Conservation (phyloP, 37 sponge, comb jelly and placozoan species). For the Aphrocallistes beatrix region DNA sequence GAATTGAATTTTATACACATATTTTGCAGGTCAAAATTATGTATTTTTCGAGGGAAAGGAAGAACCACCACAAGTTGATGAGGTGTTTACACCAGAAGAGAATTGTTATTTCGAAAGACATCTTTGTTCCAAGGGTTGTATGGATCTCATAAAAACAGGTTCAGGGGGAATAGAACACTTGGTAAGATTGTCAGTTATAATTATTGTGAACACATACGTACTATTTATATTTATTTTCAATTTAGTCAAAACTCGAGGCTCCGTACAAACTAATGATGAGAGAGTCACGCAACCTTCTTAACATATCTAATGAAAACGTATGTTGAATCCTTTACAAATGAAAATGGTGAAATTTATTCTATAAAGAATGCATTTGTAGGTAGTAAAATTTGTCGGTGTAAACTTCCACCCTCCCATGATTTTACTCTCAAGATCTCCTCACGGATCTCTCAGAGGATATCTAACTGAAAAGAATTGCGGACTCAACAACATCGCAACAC, state of each 20-base stretch:
- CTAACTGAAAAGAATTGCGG: not conserved
- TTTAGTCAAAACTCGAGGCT: not conserved
- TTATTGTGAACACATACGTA: not conserved
- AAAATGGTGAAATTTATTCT: not conserved
- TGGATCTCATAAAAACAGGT: not conserved
- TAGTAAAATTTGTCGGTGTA: not conserved
- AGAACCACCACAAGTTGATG: not conserved
- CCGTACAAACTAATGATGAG: not conserved
- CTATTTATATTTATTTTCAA: not conserved
- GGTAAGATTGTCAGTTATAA: not conserved
- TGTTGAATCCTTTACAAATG: not conserved
- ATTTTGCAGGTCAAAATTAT: not conserved
- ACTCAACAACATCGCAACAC: not conserved
- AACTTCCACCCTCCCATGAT: not conserved
- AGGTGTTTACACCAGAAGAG: not conserved
- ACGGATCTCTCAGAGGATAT: not conserved
- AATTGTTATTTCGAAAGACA: not conserved
- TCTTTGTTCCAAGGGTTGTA: not conserved
- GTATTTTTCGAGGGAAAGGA: not conserved
- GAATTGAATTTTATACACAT: not conserved
- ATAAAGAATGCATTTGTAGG: not conserved
- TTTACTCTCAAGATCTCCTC: not conserved
- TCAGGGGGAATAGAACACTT: not conserved
- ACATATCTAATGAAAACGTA: not conserved
- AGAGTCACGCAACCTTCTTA: not conserved